Evolutionary conservation across 2,797 vertebrate genomes (phyloP).

Genomic region (Menidia menidia): DNA sequence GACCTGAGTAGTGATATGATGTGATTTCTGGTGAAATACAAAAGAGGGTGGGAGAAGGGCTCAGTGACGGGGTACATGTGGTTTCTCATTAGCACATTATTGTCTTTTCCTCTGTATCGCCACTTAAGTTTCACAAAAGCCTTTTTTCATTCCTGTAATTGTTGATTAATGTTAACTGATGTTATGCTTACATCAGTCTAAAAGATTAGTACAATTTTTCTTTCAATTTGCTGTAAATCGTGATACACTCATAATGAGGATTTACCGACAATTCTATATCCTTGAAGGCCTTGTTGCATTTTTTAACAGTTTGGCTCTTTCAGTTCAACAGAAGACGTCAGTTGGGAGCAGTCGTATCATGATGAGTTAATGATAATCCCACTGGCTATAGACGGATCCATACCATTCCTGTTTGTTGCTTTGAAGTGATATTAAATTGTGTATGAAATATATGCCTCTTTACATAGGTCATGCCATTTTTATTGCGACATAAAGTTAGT

Average conservation of each 20-base stretch:
- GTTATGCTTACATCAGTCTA: too few relatives aligned
- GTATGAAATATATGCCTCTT: too few relatives aligned
- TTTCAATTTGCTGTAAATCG: too few relatives aligned
- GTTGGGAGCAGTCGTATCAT: not conserved
- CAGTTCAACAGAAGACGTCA: not conserved
- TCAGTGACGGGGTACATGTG: not conserved
- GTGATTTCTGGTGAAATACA: conserved; percentile 9
- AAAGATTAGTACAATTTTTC: too few relatives aligned
- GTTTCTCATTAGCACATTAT: conserved; percentile 12
- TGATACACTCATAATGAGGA: too few relatives aligned
- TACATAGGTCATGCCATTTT: too few relatives aligned
- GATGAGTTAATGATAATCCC: not conserved
- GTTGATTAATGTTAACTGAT: not conserved
- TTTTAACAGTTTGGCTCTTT: not conserved
- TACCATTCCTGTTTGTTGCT: too few relatives aligned
- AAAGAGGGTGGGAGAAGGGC: not conserved
- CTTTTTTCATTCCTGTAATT: not conserved
- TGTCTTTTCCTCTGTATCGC: not conserved
- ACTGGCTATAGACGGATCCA: not conserved
- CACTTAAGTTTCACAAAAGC: not conserved
- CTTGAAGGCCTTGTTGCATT: too few relatives aligned
- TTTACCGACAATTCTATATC: not conserved
- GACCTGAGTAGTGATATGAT: conserved; percentile 1
- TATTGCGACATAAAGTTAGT: not conserved
- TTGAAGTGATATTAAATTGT: too few relatives aligned